These are phyloP conservation scores for Hormaphis cornu DNA, from an alignment of 1,140 invertebrate species.

Conservation along the genomic window DNA sequence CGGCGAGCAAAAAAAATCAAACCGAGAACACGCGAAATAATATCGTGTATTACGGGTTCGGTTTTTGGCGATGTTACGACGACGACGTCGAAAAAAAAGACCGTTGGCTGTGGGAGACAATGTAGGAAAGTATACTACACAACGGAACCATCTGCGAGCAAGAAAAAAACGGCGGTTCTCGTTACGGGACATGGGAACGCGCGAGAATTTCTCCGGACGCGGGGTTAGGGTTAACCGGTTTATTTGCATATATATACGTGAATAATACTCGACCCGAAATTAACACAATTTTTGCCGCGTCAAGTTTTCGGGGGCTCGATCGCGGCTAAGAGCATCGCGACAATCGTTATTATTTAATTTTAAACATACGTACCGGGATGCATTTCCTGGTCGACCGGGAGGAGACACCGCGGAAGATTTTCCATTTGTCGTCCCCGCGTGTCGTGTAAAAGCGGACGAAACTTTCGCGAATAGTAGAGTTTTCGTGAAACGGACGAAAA, in stretches of 20 bases:
- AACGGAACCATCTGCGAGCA: conserved; percentile 16
- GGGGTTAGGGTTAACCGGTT: conserved; percentile 25
- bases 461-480: too few species aligned
- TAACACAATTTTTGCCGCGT: background rate
- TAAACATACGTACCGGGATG: conserved; percentile 15
- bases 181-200: conserved; percentile 28
- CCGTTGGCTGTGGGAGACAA: background rate
- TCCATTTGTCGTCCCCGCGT: too few species aligned
- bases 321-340: background rate
- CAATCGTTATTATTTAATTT: background rate
- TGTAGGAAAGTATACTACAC: background rate
- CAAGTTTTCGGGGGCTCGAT: background rate
- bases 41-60: too few species aligned
- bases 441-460: too few species aligned
- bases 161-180: conserved; percentile 27
- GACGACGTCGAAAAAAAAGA: background rate
- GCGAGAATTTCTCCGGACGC: conserved; percentile 6
- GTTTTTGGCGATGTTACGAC: too few species aligned
- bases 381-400: conserved; percentile 8
- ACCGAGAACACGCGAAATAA: too few species aligned
- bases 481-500: too few species aligned
- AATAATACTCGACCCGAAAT: background rate
- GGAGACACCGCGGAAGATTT: background rate
- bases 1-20: too few species aligned
- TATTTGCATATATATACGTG: conserved; percentile 28